Evolutionary conservation across 1,140 invertebrate genomes (phyloP), one percentile per base, ranked within the genome.

Genomic region (Caenorhabditis tropicalis): DNA sequence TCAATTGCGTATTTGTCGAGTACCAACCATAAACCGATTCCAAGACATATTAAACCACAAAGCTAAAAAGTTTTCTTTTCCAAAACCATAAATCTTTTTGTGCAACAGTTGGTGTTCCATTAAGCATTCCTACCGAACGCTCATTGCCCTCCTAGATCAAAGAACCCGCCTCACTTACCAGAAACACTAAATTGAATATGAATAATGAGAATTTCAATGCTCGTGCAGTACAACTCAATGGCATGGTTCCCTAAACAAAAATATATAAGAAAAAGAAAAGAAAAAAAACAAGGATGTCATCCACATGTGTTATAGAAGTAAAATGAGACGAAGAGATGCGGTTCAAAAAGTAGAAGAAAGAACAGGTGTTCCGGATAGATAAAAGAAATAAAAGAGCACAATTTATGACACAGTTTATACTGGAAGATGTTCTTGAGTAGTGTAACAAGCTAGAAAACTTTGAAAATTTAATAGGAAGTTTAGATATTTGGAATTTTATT

Each of bases 1-100:
- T 91, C 90, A 31, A 91, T 87, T 19, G 90, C 90, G 81, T 91
- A 91, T 82, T 87, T 88, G 79, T 91, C 90, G n/a, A 91, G 82
- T 19, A 91, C 86, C 27, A 91, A 74, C 89, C 90, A 91, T 49
- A 87, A 56, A 21, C 89, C 90, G 15, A 91, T 86, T 16, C 87
- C 81, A 46, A 91, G 70, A 82, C 90, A 91, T 31, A 91, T 88
- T 24, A 90, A 70, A 48, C 90, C 90, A 65, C 90, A 91, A 49
- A 91, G 48, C 89, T 90, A 65, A 81, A 90, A 86, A 36, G 4
- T 7, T 33, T 29, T 12, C 46, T 49, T 79, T 83, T 43, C 39
- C 39, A 43, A 43, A 43, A 43, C 58, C 51, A 82, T 58, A 82
- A 82, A 79, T 51, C 39, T 48, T 29, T 9, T 5, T 31, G 6